A percentile compares a stretch with the other conserved stretches of the same genome.
phyloP scores from a whole-genome alignment of 2,888 invertebrate species.

The Gryllus longicercus region DNA sequence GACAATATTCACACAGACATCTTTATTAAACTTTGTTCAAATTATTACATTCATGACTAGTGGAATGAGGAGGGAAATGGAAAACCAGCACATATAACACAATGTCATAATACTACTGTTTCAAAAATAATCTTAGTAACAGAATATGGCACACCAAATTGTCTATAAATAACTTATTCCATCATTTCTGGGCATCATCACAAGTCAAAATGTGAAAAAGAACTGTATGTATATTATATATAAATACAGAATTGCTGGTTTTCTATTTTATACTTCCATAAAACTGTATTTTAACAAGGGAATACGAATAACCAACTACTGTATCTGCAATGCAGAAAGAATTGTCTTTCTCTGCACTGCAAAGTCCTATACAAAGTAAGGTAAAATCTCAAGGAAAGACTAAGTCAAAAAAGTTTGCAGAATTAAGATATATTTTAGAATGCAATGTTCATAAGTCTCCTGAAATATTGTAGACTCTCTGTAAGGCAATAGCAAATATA shows the following conservation, averaged over 20 bases:
- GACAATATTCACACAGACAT: not conserved
- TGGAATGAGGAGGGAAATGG: not conserved
- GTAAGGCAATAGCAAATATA: too few species aligned
- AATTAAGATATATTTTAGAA: too few species aligned
- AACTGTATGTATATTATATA: too few species aligned
- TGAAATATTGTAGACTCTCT: too few species aligned
- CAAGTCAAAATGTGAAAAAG: too few species aligned
- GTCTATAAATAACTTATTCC: too few species aligned
- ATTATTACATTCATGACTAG: constrained; percentile 17
- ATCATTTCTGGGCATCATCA: too few species aligned
- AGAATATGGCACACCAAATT: not conserved
- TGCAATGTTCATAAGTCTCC: too few species aligned
- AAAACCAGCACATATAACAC: not conserved
- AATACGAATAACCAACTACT: not conserved
- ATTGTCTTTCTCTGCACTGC: not conserved
- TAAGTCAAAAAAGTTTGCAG: too few species aligned
- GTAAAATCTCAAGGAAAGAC: too few species aligned
- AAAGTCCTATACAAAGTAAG: too few species aligned
- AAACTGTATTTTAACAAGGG: not conserved
- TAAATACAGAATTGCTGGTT: not conserved
- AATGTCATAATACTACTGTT: not conserved
- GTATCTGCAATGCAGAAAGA: not conserved
- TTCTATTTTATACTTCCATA: not conserved
- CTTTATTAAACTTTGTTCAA: not conserved
- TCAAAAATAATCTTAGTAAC: not conserved